Conservation (phyloP, 2,113 vertebrate species). For the cattle (Bos taurus) region ARS-UCD2.0 NC_037330.1:33874001-33874500, state of each 20-base stretch:
- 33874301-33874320: neutral
- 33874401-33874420: neutral
- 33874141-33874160: too few relatives aligned
- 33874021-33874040: neutral
- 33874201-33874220: neutral
- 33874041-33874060: neutral
- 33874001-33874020: neutral
- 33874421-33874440: neutral
- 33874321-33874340: neutral
- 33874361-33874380: neutral
- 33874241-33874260: neutral
- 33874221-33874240: neutral
- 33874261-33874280: neutral
- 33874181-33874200: neutral
- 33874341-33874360: neutral
- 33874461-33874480: too few relatives aligned
- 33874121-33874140: neutral
- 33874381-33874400: neutral
- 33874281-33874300: neutral
- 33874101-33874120: neutral
- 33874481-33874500: too few relatives aligned
- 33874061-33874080: neutral
- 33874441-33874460: neutral
- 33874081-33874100: neutral
- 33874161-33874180: too few relatives aligned